Base-by-base conservation (phyloP, 2,888 invertebrate genomes). In the Ochlodes sylvanus region DNA sequence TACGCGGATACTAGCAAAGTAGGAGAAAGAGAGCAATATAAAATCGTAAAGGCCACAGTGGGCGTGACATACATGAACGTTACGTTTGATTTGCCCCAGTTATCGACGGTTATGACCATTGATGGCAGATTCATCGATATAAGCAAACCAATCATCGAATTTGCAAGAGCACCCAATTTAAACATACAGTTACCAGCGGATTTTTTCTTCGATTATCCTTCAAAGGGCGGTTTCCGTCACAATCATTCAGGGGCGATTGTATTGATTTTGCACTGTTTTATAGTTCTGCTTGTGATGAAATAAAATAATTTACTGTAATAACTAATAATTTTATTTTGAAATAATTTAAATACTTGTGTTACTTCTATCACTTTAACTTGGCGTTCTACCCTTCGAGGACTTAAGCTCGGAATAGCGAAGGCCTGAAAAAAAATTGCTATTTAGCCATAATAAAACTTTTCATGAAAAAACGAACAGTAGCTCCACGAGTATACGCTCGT, bases 131-230 rank as follows among this genome's bases (percentile, higher is more conserved):
- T 92, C 56, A 76, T 91, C 19, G 91, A 93, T 69, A 77, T 82
- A n/a, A 87, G 87, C 5, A 85, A 79, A 62, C 83, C 84, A 6
- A 79, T 80, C 54, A 73, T 77, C 32, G 83, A 89, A 71, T 87
- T 87, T 74, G 95, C 95, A 9, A 94, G 94, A 67, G 94, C 95
- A 69, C 96, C 96, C 17, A 94, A 95, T 70, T 90, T 96, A 68
- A 94, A 95, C 76, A 93, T 96, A 69, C 93, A 94, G 81, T 89
- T 97, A 65, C 96, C 97, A 1, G 93, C 94, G 73, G 96, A 96
- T 82, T 97, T 97, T 82, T 97, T 97, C 83, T 96, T 96, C 79
- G 97, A 97, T 0, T 95, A 95, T 75, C 84, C 94, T 65, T 84
- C 85, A 41, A 90, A 83, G 72, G 76, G 77, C 66, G 76, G 73